Evolutionary conservation across 1,140 invertebrate genomes (phyloP), one percentile per base, ranked within the genome.

Genomic region (Calliphora vicina): DNA sequence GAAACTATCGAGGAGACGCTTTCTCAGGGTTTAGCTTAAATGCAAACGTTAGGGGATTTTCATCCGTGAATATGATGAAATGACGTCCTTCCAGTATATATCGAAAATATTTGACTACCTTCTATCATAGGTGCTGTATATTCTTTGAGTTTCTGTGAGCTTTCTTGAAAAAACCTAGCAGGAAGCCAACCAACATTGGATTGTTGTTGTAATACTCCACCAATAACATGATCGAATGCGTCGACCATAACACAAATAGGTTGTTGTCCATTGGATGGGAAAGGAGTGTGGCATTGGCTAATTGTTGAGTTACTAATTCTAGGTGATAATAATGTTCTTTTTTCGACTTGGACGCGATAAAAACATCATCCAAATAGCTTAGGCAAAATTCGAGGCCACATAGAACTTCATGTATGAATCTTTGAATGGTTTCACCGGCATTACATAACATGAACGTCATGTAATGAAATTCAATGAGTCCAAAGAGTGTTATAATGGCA

Each of bases 1-100:
- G 82, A 15, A 85, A 27, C 67, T 87, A 86, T 43, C 87, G 57
- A 20, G 88, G 89, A 9, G 87, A 83, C 9, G 83, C 80, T 45
- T 73, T 83, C 6, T 83, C 78, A 6, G 4, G 9, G 74, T 83
- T n/a, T 81, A 5, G 12, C 45, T 10, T 50, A 17, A 17, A 50
- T 3, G 45, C 45, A 17, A 50, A 15, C 3, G 45, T 50, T 10
- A 57, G 2, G 0, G 50, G 50, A 5, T 57, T 57, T 0, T 57
- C 10, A 15, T 57, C 50, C 2, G 50, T 57, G 50, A 57, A 57
- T n/a, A 57, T n/a, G 2, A n/a, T 57, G 15, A 57, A 15, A 5
- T 57, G 50, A 17, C 2, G 2, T 0, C 50, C 50, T n/a, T 57
- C 50, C 10, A 5, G 12, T 4, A 17, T 17, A 15, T 17, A 57